These are phyloP conservation scores for Pogonocichla stellata DNA, from an alignment of 2,113 vertebrate genomes.

Conservation along the genomic window DNA sequence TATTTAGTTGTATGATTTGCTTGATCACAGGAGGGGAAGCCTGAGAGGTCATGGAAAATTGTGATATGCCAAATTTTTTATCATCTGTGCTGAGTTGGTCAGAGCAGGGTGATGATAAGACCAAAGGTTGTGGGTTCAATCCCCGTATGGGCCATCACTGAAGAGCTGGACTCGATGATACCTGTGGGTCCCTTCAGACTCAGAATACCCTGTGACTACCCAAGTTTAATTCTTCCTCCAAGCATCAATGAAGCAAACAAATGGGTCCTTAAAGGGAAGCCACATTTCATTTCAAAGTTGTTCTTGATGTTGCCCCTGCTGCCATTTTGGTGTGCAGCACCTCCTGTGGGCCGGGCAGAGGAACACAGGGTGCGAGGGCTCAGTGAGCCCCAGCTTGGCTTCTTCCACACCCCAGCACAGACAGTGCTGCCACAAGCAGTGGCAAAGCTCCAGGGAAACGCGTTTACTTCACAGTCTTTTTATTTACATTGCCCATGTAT, in stretches of 20 bases:
- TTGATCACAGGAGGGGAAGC: neutral
- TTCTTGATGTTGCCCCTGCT: neutral
- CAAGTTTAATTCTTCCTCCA: fast-evolving
- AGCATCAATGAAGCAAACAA: neutral
- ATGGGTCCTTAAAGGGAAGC: fast-evolving
- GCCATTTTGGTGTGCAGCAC: neutral
- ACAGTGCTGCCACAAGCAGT: neutral
- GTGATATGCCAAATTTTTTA: neutral
- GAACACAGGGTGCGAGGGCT: fast-evolving
- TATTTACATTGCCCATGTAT: fast-evolving
- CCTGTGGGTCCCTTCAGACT: neutral
- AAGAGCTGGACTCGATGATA: neutral
- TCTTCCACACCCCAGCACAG: neutral
- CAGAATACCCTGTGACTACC: too few relatives aligned
- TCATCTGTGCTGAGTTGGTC: neutral
- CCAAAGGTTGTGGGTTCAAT: fast-evolving
- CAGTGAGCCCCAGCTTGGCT: fast-evolving
- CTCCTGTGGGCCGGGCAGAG: neutral
- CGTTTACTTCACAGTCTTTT: neutral
- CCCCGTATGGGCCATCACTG: fast-evolving
- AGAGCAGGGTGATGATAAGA: neutral
- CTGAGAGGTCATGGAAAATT: fast-evolving
- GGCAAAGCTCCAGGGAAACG: neutral
- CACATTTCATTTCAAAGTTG: neutral
- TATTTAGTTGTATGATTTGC: neutral